A percentile compares a stretch with the other conserved stretches of the same genome.
phyloP scores from a whole-genome alignment of 2,888 invertebrate genomes.

The Andrena fulva region DNA sequence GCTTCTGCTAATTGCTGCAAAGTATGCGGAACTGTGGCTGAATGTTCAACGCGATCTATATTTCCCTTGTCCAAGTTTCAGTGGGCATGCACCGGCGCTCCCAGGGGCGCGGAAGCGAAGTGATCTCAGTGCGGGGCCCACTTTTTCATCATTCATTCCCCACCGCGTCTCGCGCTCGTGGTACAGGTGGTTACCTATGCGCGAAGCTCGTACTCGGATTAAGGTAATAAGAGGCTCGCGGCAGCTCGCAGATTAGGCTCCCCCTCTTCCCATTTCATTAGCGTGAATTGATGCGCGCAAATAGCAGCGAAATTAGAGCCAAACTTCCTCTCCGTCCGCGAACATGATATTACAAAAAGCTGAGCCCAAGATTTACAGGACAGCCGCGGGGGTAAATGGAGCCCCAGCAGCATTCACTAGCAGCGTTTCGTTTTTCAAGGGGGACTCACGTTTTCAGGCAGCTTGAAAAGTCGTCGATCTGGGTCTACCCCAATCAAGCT shows the following conservation, averaged over 20 bases:
- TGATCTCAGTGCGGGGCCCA: background rate
- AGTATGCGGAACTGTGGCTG: slow-evolving; percentile 6
- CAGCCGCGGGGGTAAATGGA: background rate
- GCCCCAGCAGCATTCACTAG: background rate
- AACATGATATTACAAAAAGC: background rate
- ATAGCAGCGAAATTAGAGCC: slow-evolving; percentile 9
- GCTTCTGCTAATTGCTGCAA: background rate
- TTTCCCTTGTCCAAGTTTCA: background rate
- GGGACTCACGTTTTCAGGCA: too few relatives aligned
- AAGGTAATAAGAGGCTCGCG: slow-evolving; percentile 16
- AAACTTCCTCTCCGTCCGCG: background rate
- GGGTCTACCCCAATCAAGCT: background rate
- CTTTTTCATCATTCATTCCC: background rate
- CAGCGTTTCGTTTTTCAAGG: too few relatives aligned
- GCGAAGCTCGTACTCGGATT: slow-evolving; percentile 7
- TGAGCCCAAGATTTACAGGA: background rate
- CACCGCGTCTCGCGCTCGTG: background rate
- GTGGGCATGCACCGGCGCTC: too few relatives aligned
- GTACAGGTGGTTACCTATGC: background rate
- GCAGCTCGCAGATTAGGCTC: background rate
- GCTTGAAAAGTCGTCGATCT: too few relatives aligned
- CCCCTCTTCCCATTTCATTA: slow-evolving; percentile 15
- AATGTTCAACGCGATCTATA: background rate
- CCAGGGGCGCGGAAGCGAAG: background rate
- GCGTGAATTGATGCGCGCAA: slow-evolving; percentile 23